Evolutionary conservation across 2,113 vertebrate species (phyloP), one percentile per base, ranked within the genome.

Genomic region (Neoarius graeffei): DNA sequence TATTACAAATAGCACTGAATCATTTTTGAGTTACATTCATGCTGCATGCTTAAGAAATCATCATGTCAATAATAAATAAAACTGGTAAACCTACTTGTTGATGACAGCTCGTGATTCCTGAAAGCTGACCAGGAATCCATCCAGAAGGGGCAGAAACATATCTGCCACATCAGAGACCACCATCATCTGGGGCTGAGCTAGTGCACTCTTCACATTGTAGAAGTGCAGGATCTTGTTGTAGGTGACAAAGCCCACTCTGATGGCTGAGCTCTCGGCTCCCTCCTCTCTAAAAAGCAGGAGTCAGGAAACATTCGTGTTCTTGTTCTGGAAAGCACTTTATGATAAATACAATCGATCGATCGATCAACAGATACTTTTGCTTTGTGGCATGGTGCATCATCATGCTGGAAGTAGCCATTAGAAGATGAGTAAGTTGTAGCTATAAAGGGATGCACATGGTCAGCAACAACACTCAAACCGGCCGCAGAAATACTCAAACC

Each of bases 161-260:
- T 99, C 98, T 0, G 95, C 93, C 2, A 97, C 95, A 54, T 99
- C 98, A 0, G 98, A 98, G 81, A 99, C 98, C 91, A 99, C 97
- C 97, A 99, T 97, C 98, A 99, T 99, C 96, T 99, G 98, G 2
- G 98, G 98, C 94, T 99, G 98, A 71, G 97, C 97, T 94, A 99
- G 90, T 35, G 95, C 96, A 86, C 97, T 97, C 93, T 99, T 98
- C 23, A 99, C 96, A 8, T 99, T 99, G 91, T 98, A 99, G 95
- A 99, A 99, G 89, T 99, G 98, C 5, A 99, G 97, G 86, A 97
- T 95, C 92, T 98, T 99, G 95, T 98, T 96, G 4, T 99, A 99
- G 60, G 98, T 97, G 91, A 98, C 96, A 66, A 99, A 99, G 85
- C 97, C 98, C 52, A 99, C 98, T 84, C 94, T 96, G 57, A 99